A percentile compares a stretch with the other conserved stretches of the same genome.
Evolutionary conservation across 2,888 invertebrate genomes (phyloP).

Genomic region (Leptogaster cylindrica): DNA sequence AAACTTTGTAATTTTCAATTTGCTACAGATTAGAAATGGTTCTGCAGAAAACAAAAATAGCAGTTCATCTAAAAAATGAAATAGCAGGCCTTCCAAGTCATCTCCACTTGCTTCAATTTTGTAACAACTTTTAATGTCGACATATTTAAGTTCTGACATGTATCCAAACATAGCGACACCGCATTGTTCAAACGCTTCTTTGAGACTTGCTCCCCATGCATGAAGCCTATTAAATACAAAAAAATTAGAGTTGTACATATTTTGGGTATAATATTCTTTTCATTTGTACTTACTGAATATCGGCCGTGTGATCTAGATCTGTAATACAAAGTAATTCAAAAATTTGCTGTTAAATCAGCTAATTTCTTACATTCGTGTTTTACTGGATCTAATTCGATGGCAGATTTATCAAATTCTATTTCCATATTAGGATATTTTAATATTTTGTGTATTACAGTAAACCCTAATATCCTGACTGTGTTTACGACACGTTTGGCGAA

Average conservation of each 20-base stretch:
- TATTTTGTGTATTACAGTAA: too few species aligned
- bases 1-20: slow-evolving; percentile 86
- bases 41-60: slow-evolving; percentile 92
- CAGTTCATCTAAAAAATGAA: slow-evolving; percentile 92
- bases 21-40: slow-evolving; percentile 85
- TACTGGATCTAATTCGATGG: too few species aligned
- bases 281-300: slow-evolving; percentile 88
- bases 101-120: slow-evolving; percentile 88
- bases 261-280: background rate
- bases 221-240: slow-evolving; percentile 70
- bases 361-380: slow-evolving; percentile 1
- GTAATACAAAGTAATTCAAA: too few species aligned
- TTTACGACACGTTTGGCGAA: too few species aligned
- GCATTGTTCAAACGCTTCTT: slow-evolving; percentile 93
- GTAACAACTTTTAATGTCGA: slow-evolving; percentile 79
- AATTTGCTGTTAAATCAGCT: background rate
- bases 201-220: slow-evolving; percentile 86
- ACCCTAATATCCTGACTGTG: too few species aligned
- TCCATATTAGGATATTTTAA: too few species aligned
- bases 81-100: slow-evolving; percentile 87
- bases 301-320: slow-evolving; percentile 97
- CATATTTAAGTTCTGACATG: slow-evolving; percentile 89
- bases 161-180: slow-evolving; percentile 97
- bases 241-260: background rate
- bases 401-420: too few species aligned